phyloP scores from a whole-genome alignment of 1,140 invertebrate genomes.

The Acromyrmex echinatior region DNA sequence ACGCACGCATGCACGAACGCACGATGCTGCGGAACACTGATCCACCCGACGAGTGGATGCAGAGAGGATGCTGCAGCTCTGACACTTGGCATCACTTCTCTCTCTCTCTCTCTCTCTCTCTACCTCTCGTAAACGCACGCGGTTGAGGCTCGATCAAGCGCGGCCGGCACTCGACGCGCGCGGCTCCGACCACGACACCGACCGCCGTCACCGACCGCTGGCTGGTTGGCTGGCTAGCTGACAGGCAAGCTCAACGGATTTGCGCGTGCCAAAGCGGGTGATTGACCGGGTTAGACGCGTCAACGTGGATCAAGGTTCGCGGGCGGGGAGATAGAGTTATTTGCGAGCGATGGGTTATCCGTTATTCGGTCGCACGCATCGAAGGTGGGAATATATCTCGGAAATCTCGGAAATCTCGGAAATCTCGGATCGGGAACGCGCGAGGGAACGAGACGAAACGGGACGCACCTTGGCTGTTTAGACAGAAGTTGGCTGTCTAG shows the following conservation, averaged over 20 bases:
- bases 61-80: not conserved
- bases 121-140: not conserved
- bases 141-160: conserved; percentile 31
- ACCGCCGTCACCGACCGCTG: conserved; percentile 28
- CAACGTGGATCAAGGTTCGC: conserved; percentile 59
- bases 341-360: not conserved
- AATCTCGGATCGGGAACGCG: not conserved
- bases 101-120: not conserved
- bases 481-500: conserved; percentile 34
- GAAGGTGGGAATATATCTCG: not conserved
- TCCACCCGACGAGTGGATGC: not conserved
- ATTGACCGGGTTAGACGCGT: conserved; percentile 61
- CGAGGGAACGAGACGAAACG: not conserved
- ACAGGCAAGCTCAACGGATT: conserved; percentile 34
- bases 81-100: conserved; percentile 31
- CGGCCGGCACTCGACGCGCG: conserved; percentile 47
- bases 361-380: conserved; percentile 5
- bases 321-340: too few relatives aligned
- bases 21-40: not conserved
- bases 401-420: not conserved
- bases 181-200: conserved; percentile 43
- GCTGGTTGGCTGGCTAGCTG: conserved; percentile 30
- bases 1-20: not conserved
- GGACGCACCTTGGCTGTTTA: conserved; percentile 27
- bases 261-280: conserved; percentile 59